Base-by-base conservation (phyloP, 2,888 invertebrate species). In the Abscondita cerata region DNA sequence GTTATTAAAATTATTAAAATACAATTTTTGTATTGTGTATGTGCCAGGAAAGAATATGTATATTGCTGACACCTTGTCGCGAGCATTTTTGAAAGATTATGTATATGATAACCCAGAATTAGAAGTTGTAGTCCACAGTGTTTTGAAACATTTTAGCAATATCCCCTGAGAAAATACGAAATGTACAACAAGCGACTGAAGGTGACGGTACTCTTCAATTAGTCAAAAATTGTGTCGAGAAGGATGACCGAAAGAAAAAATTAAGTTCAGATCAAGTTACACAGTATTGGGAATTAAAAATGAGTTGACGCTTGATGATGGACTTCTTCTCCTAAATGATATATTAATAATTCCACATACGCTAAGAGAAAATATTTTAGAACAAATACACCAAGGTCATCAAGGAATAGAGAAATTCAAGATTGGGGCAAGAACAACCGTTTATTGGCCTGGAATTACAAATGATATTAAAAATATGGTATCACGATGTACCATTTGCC, bases 1-100 rank as follows among this genome's bases (percentile, higher is more conserved):
- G 52, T 4, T 67, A 6, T 6, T 72, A 4, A 70, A 69, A 62
- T 34, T 70, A 9, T 52, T 68, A 44, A 67, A 63, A 55, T 66
- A 58, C 2, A 20, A 47, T 12, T 25, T 47, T 47, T 4, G 11
- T 1, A 12, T 47, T 6, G 8, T 12, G 12, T 64, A 59, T 48
- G 65, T 62, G 48, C 65, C 65, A 15, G 69, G 68, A 11, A 65
- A 59, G 50, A 18, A 66, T 8, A 12, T 69, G n/a, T 16, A 57
- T n/a, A 9, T 67, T 13, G 69, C 66, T 2, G 66, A 68, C 34
- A 41, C 61, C 15, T 20, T 62, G 8, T 62, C 56, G 1, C 19
- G 67, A 51, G 63, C 62, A 31, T 51, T 19, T 15, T 41, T 41
- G 15, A 41, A 41, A 13, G 15, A 36, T 15, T 3, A 13, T 8